phyloP scores from a whole-genome alignment of 2,888 invertebrate species.

The Chelonus formosanus region DNA sequence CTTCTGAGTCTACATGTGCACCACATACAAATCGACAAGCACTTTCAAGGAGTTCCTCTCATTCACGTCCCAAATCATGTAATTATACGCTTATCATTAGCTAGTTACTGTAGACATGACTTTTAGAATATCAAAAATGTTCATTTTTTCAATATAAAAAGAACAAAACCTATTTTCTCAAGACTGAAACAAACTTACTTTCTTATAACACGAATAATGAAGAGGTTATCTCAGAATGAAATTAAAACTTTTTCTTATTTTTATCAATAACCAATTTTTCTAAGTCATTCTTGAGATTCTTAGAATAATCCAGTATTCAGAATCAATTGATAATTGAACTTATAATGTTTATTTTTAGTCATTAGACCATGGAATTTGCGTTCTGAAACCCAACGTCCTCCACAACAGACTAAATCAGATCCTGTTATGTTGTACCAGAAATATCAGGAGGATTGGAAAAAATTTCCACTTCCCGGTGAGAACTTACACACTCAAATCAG shows the following conservation, averaged over 20 bases:
- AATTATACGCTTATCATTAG: slow-evolving; percentile 28
- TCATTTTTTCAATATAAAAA: too few relatives aligned
- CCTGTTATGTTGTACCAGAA: slow-evolving; percentile 82
- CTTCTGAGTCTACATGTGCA: slow-evolving; percentile 41
- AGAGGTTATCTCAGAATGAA: too few relatives aligned
- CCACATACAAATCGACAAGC: not conserved
- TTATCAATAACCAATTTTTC: not conserved
- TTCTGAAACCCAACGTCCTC: slow-evolving; percentile 54
- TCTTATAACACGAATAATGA: too few relatives aligned
- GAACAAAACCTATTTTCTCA: too few relatives aligned
- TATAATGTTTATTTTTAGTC: slow-evolving; percentile 63
- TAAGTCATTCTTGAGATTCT: too few relatives aligned
- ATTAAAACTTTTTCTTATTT: not conserved
- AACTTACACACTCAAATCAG: slow-evolving; percentile 73
- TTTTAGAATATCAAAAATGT: too few relatives aligned
- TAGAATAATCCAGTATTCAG: too few relatives aligned
- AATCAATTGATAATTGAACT: slow-evolving; percentile 3
- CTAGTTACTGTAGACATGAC: too few relatives aligned
- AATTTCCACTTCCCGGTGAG: slow-evolving; percentile 80
- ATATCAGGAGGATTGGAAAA: slow-evolving; percentile 78
- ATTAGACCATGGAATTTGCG: slow-evolving; percentile 69
- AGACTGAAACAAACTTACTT: too few relatives aligned
- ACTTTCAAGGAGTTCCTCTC: slow-evolving; percentile 35
- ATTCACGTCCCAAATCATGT: slow-evolving; percentile 53
- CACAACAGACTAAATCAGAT: slow-evolving; percentile 68